phyloP scores from a whole-genome alignment of 1,140 invertebrate species.

The Drosophila sp. region DNA sequence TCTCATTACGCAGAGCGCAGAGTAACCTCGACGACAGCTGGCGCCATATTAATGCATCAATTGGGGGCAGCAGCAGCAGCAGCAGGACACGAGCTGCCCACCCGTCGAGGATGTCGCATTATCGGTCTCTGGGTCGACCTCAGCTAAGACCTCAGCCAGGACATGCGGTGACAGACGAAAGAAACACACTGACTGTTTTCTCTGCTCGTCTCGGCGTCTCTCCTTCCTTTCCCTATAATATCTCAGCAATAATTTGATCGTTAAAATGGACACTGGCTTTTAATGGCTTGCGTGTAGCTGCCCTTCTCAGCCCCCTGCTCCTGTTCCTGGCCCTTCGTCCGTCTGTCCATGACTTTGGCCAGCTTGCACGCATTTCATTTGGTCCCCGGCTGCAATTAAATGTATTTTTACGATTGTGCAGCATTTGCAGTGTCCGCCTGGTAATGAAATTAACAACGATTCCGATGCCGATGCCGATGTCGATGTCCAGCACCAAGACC shows the following conservation, averaged over 20 bases:
- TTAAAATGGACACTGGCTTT: conserved; percentile 74
- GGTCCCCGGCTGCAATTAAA: conserved; percentile 72
- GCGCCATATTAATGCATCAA: conserved; percentile 60
- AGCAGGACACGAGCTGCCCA: conserved; percentile 20
- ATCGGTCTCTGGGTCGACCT: conserved; percentile 37
- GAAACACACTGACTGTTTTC: conserved; percentile 29
- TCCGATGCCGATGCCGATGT: background rate
- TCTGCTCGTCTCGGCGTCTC: conserved; percentile 3
- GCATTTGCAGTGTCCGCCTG: conserved; percentile 55
- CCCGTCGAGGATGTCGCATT: conserved; percentile 43
- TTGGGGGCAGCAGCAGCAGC: no score
- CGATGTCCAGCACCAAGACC: background rate
- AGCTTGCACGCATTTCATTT: conserved; percentile 44
- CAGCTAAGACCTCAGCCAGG: conserved; percentile 5
- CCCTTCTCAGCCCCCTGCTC: no score
- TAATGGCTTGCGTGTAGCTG: conserved; percentile 51
- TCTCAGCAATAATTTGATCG: conserved; percentile 76
- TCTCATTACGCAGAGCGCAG: conserved; percentile 54
- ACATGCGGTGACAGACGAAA: conserved; percentile 39
- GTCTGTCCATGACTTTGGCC: conserved; percentile 5
- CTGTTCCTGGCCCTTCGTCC: background rate
- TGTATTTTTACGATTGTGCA: conserved; percentile 78
- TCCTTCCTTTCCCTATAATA: conserved; percentile 53
- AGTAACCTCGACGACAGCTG: conserved; percentile 64
- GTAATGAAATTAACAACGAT: conserved; percentile 76